These are phyloP conservation scores for Halcyon leucocephala DNA, from an alignment of 2,797 vertebrate genomes.

Conservation along the genomic window DNA sequence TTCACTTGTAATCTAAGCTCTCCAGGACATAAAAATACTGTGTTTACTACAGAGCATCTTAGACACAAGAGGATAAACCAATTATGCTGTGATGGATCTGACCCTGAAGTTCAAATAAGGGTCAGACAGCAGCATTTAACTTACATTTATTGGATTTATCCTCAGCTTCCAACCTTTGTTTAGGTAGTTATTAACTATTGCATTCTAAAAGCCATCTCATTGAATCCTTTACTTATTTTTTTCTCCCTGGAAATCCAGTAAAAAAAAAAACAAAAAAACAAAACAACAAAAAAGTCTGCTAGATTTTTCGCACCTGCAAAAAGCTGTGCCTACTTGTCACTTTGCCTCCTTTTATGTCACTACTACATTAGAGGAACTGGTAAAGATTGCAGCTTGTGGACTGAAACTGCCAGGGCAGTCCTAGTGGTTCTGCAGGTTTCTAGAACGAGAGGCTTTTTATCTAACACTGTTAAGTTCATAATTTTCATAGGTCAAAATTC, in stretches of 20 bases:
- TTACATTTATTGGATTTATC: background rate
- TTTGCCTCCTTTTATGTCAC: background rate
- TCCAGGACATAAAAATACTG: background rate
- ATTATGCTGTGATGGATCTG: background rate
- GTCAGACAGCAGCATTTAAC: background rate
- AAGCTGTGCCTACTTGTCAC: background rate
- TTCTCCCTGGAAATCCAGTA: background rate
- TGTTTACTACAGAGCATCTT: constrained; percentile 11
- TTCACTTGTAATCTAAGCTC: background rate
- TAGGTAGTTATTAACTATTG: background rate
- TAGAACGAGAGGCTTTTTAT: background rate
- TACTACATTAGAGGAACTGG: background rate
- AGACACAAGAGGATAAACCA: background rate
- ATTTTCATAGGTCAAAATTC: background rate
- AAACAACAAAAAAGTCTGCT: background rate
- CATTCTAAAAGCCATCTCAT: background rate
- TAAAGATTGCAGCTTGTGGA: background rate
- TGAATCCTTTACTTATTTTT: background rate
- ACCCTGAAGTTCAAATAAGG: background rate
- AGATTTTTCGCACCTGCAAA: background rate
- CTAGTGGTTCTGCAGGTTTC: background rate
- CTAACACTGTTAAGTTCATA: background rate
- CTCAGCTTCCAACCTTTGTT: background rate
- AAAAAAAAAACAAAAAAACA: background rate
- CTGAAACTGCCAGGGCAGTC: background rate